phyloP scores from a whole-genome alignment of 2,797 vertebrate genomes.

The Echeneis naucrates region DNA sequence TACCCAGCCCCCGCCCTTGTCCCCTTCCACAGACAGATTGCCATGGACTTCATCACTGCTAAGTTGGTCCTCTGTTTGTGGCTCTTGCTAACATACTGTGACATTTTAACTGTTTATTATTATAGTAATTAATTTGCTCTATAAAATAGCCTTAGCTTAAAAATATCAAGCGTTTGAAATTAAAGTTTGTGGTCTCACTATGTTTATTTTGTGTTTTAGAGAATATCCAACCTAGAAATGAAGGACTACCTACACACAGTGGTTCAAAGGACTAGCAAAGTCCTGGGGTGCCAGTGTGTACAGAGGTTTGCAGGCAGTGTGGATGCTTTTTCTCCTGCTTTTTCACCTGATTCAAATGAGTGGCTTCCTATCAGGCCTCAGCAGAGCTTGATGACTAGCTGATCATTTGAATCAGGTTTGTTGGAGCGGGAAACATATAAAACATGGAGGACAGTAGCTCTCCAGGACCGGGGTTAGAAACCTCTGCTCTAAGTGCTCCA shows the following conservation, averaged over 20 bases:
- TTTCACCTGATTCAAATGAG: too few species aligned
- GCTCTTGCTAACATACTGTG: conserved; percentile 24
- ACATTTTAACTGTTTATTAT: conserved; percentile 22
- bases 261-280: conserved; percentile 9
- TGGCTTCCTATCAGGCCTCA: too few species aligned
- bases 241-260: not conserved
- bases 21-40: conserved; percentile 47
- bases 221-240: not conserved
- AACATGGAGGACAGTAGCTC: too few species aligned
- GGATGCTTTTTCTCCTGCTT: conserved; percentile 52
- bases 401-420: too few species aligned
- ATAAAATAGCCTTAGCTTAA: not conserved
- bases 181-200: not conserved
- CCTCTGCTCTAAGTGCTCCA: too few species aligned
- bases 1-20: conserved; percentile 15
- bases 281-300: conserved; percentile 43
- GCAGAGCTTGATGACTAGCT: too few species aligned
- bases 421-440: too few species aligned
- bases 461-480: too few species aligned
- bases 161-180: not conserved
- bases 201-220: conserved; percentile 8
- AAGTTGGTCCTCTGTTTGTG: conserved; percentile 35
- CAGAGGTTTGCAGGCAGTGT: conserved; percentile 42
- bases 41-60: conserved; percentile 33
- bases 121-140: not conserved